Base-by-base conservation (phyloP, 1,140 invertebrate genomes). In the Hylaeus anthracinus region DNA sequence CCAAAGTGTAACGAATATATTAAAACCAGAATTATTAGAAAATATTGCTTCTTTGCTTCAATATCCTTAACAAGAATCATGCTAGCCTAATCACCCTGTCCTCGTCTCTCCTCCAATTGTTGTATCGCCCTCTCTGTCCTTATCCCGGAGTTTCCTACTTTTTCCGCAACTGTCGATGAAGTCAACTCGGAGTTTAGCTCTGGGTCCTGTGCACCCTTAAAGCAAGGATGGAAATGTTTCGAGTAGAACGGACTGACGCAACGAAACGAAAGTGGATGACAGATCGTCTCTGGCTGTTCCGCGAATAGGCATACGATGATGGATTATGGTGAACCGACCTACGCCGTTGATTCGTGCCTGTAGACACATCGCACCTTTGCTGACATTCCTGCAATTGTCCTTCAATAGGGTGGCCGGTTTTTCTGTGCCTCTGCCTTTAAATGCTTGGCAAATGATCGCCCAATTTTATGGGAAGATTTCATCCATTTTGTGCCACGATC, bases 291-390 rank as follows among this genome's bases (percentile, higher is more conserved):
- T 90, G 26, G 26, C 86, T 82, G 89, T 89, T 84, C 86, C 86
- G 82, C 86, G 88, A 90, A 90, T 89, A 88, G 90, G 89, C 91
- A 89, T 90, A 85, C 89, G 89, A 92, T 92, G 92, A 93, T 93
- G 90, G 91, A 93, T 93, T 88, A 89, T 87, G 55, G 84, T 86
- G 78, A 71, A 79, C 56, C 81, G 82, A 82, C 85, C 70, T 81
- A 86, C 82, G 67, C 53, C 65, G 76, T 84, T 77, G 86, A 88
- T 88, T 86, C 67, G 64, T 64, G 71, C 58, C 85, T 79, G 82
- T 84, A 79, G 78, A 78, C 66, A 83, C 75, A 69, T 79, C 75
- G 85, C 85, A 82, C 84, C 80, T 88, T 88, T 86, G 58, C 80
- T 83, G 86, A 90, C 86, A 84, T 88, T 86, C 80, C 69, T 79